phyloP scores from a whole-genome alignment of 2,113 vertebrate species.

The Mirza zaza region DNA sequence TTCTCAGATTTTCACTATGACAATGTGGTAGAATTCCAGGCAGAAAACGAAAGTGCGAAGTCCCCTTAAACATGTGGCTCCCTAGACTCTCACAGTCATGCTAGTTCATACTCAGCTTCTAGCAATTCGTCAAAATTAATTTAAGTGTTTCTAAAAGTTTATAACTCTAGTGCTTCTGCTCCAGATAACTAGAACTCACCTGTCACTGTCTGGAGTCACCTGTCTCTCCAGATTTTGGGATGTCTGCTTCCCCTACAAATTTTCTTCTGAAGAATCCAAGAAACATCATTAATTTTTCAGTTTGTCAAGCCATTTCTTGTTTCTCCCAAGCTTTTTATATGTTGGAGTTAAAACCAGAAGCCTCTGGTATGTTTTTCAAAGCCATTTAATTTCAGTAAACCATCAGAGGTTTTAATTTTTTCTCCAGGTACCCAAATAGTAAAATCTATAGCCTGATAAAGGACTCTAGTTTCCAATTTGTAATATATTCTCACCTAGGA shows the following conservation, averaged over 20 bases:
- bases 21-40: neutral
- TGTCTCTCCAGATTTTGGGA: neutral
- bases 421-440: neutral
- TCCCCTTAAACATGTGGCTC: neutral
- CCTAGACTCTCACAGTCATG: neutral
- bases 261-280: neutral
- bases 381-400: neutral
- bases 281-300: neutral
- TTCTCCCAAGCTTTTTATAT: neutral
- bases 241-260: neutral
- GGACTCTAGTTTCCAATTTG: neutral
- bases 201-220: neutral
- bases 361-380: neutral
- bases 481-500: neutral
- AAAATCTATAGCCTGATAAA: neutral
- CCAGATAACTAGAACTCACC: neutral
- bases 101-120: neutral
- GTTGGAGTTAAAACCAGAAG: neutral
- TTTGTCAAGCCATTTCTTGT: neutral
- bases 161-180: neutral
- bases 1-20: neutral
- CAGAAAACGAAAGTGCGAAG: neutral
- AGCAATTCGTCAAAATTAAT: neutral
- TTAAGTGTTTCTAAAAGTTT: neutral
- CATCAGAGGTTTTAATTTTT: neutral